Base-by-base conservation (phyloP, 2,797 vertebrate genomes). In the Siniperca obscura region DNA sequence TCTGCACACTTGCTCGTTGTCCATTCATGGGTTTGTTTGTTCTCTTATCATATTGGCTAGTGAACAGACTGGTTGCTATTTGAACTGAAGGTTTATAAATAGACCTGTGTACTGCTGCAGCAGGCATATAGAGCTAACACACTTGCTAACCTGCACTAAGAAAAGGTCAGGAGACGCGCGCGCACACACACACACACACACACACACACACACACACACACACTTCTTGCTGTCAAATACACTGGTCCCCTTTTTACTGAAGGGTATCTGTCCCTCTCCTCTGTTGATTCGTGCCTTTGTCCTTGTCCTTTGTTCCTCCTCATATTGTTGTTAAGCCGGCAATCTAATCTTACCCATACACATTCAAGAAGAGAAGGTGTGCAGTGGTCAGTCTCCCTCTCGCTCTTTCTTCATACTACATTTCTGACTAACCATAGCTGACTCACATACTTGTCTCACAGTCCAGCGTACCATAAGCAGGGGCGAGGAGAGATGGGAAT, bases 41-140 rank as follows among this genome's bases (percentile, higher is more conserved):
- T 86, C 87, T 86, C 81, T 86, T 88, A 89, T 91, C 86, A 13
- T 81, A 69, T 78, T 88, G 72, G 87, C 84, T 78, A 38, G 86
- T 82, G 85, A 88, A 78, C 82, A 84, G 66, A 88, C 81, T 83
- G 89, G 88, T 90, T 90, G 88, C 83, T 93, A 87, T 94, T 92
- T 94, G 89, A 91, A 92, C 87, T 85, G 67, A 22, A 44, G 77
- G 82, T 87, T 91, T 95, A 94, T 93, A 94, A 92, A 94, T 94
- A 94, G 93, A 85, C 70, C 69, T 67, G 79, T 91, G 82, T 88
- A 77, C 86, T 80, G 82, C 83, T 85, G 87, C 89, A 90, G 85
- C 72, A 82, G 79, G 87, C 90, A 80, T 64, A 78, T 76, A 74
- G 76, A 64, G 67, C 81, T 48, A 84, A 74, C 82, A 17, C 79